Conservation (phyloP, 1,140 invertebrate genomes). For the Drosophila ananassae region DNA sequence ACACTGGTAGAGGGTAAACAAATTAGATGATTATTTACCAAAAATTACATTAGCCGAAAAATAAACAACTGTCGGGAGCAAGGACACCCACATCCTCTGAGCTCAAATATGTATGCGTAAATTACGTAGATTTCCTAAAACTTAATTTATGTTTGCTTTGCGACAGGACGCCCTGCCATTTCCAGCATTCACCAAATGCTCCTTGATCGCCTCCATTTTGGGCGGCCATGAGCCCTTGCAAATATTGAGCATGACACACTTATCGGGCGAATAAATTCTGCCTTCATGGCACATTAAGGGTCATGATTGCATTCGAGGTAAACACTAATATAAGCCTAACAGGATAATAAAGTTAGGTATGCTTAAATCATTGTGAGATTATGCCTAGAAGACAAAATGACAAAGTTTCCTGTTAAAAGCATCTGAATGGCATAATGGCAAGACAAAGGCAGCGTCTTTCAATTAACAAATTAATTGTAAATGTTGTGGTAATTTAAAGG, state of each 20-base stretch:
- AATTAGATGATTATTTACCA: slow-evolving; percentile 67
- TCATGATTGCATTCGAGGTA: slow-evolving; percentile 34
- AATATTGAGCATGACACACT: slow-evolving; percentile 27
- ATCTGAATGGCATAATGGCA: no score
- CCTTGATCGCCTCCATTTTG: slow-evolving; percentile 24
- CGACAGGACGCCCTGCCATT: slow-evolving; percentile 8
- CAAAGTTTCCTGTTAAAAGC: not conserved
- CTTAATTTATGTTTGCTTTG: slow-evolving; percentile 60
- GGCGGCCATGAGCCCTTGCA: slow-evolving; percentile 17
- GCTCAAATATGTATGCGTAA: slow-evolving; percentile 50
- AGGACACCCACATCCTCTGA: slow-evolving; percentile 40
- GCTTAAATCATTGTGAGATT: not conserved
- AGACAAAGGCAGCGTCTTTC: no score
- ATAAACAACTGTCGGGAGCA: slow-evolving; percentile 54
- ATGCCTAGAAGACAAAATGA: not conserved
- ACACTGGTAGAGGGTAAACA: slow-evolving; percentile 12
- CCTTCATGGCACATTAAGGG: slow-evolving; percentile 55
- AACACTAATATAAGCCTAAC: slow-evolving; percentile 1
- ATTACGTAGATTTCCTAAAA: slow-evolving; percentile 66
- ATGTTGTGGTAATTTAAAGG: not conserved
- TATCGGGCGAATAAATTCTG: slow-evolving; percentile 67
- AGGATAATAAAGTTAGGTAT: not conserved
- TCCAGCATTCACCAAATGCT: slow-evolving; percentile 18
- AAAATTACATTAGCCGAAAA: slow-evolving; percentile 50
- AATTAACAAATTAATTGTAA: no score